Evolutionary conservation across 2,888 invertebrate genomes (phyloP).

Genomic region (Petrolisthes cinctipes): DNA sequence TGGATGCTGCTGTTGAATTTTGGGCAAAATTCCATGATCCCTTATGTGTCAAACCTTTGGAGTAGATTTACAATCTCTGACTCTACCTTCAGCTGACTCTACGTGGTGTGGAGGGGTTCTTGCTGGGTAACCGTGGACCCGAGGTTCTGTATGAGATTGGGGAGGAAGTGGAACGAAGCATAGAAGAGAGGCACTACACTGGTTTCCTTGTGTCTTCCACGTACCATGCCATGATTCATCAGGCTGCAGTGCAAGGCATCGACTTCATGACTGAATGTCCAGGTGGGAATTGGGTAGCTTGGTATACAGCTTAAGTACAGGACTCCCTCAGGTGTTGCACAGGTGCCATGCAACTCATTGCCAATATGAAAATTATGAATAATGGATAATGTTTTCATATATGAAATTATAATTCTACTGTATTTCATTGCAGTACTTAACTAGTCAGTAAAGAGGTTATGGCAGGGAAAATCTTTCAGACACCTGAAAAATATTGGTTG

Average conservation of each 20-base stretch:
- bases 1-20: no score
- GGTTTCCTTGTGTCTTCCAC: constrained; percentile 89
- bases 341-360: neutral
- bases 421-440: no score
- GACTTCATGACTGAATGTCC: constrained; percentile 63
- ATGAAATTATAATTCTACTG: no score
- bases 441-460: no score
- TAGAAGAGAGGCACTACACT: constrained; percentile 90
- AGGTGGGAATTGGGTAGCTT: constrained; percentile 22
- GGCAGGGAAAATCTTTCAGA: no score
- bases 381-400: no score
- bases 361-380: neutral
- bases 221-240: constrained; percentile 80
- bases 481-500: no score
- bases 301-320: neutral
- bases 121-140: constrained; percentile 87
- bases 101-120: constrained; percentile 88
- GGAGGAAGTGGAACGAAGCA: constrained; percentile 80
- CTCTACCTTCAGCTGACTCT: constrained; percentile 73
- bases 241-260: constrained; percentile 74
- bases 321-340: neutral
- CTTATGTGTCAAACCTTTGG: no score
- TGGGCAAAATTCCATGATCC: no score
- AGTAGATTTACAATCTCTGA: no score
- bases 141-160: constrained; percentile 91